Evolutionary conservation across 1,140 invertebrate species (phyloP).

Genomic region (Drosophila paulistorum): DNA sequence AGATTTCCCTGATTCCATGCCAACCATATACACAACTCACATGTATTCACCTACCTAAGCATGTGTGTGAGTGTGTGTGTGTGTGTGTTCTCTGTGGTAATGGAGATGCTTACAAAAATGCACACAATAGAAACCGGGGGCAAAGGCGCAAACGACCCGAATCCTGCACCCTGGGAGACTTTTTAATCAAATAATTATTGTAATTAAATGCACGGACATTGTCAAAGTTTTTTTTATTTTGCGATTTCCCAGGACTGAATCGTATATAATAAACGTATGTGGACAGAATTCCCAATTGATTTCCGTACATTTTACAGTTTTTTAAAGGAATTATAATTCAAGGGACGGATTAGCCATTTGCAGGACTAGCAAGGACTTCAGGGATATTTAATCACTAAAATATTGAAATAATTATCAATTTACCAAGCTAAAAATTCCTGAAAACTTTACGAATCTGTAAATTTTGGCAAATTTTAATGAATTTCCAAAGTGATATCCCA

Average conservation of each 20-base stretch:
- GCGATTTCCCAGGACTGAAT: conserved; percentile 54
- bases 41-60: conserved; percentile 21
- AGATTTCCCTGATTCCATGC: conserved; percentile 40
- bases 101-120: conserved; percentile 34
- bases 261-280: neutral
- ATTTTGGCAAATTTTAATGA: no score
- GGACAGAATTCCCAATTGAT: conserved; percentile 26
- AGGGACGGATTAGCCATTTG: no score
- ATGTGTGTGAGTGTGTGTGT: conserved; percentile 17
- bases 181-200: conserved; percentile 79
- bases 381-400: no score
- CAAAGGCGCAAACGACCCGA: no score
- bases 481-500: no score
- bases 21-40: conserved; percentile 22
- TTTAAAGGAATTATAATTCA: no score
- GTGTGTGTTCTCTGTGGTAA: conserved; percentile 45
- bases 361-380: no score
- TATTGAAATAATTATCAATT: no score
- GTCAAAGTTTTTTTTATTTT: conserved; percentile 21
- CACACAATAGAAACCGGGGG: neutral
- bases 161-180: conserved; percentile 72
- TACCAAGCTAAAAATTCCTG: no score
- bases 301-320: no score
- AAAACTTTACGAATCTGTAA: no score
- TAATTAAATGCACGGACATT: conserved; percentile 67